Evolutionary conservation across 53 echinoderm and acorn worm genomes (phyloP), one percentile per base, ranked within the genome.

Genomic region (Patiria pectinifera): DNA sequence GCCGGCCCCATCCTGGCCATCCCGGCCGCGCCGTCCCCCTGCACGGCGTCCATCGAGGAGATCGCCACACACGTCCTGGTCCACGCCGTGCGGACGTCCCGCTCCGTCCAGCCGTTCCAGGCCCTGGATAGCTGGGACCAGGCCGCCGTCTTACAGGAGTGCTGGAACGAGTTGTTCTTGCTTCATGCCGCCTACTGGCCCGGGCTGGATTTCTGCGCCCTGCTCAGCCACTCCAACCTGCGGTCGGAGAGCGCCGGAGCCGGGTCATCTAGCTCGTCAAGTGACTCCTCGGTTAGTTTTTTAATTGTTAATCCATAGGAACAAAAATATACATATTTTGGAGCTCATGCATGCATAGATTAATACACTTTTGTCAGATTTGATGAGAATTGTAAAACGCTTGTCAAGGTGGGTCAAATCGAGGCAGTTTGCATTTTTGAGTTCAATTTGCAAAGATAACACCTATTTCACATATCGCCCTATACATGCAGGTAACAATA

Each of bases 171-270:
- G 85, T 83, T 97, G 60, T 99, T 99, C 83, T 90, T 99, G 0
- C 92, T 99, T 2, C 99, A 99, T 82, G 97, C 97, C 9, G 96
- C 99, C 62, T 97, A 97, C 91, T 99, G 99, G 99, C 99, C 99
- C 10, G 95, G 92, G 12, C 94, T 95, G 53, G 97, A 97, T 91
- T 96, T 97, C 94, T 97, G 97, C 82, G 97, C 97, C 45, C 89
- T 97, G 49, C 91, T 97, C n/a, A 95, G 96, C 83, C 95, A 95
- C 84, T 96, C 95, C 75, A 96, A 96, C 47, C 94, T 96, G 14
- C 69, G 96, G 13, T 79, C 95, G 84, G 97, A 95, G 70, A 92
- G 84, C 6, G 63, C 62, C 0, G 72, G 75, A 3, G 87, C 48
- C 3, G 45, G 72, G 4, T 76, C 84, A 15, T 83, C 91, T 11